Percentiles rank a stretch among this genome's conserved stretches.
Evolutionary conservation across 2,888 invertebrate genomes (phyloP).

Genomic region (Eupsilia transversa): DNA sequence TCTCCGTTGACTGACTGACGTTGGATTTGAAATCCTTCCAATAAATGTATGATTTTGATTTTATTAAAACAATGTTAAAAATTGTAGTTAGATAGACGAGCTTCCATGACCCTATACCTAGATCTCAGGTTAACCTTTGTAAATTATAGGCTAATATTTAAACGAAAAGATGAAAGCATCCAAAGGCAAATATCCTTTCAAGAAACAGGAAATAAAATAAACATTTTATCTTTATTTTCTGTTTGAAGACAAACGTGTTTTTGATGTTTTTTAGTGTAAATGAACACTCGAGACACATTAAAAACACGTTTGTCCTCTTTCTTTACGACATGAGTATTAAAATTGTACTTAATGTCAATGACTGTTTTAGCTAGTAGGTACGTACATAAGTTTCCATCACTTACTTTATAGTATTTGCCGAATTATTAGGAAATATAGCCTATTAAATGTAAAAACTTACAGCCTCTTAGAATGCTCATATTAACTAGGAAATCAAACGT

Average conservation of each 20-base stretch:
- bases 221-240: slow-evolving; percentile 17
- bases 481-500: slow-evolving; percentile 56
- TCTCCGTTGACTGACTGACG: not conserved
- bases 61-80: not conserved
- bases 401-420: not conserved
- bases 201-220: slow-evolving; percentile 39
- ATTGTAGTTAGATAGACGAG: not conserved
- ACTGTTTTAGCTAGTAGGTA: slow-evolving; percentile 16
- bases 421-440: slow-evolving; percentile 1
- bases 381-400: not conserved
- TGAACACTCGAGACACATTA: slow-evolving; percentile 37
- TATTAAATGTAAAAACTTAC: slow-evolving; percentile 26
- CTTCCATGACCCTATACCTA: not conserved
- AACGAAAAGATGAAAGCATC: slow-evolving; percentile 17
- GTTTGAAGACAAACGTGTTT: slow-evolving; percentile 39
- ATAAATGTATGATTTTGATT: not conserved
- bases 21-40: not conserved
- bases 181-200: slow-evolving; percentile 27
- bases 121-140: not conserved
- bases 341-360: slow-evolving; percentile 19
- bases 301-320: slow-evolving; percentile 45
- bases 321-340: slow-evolving; percentile 29
- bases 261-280: slow-evolving; percentile 32
- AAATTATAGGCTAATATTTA: slow-evolving; percentile 1
- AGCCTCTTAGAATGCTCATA: slow-evolving; percentile 39